Evolutionary conservation across 2,113 vertebrate genomes (phyloP).

Genomic region (Lucifuga dentata): DNA sequence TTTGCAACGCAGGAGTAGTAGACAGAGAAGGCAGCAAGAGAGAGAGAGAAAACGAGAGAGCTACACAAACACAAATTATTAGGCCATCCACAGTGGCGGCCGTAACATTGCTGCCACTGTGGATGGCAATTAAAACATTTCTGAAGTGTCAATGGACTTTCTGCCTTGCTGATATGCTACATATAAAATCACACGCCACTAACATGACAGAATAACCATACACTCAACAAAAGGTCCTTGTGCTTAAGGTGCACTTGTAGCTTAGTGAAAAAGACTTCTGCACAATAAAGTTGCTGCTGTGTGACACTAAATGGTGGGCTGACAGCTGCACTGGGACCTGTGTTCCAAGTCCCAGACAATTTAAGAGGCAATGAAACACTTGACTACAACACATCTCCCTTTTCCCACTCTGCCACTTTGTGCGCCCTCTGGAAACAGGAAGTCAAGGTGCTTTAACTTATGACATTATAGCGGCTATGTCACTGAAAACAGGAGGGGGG

Average conservation of each 20-base stretch:
- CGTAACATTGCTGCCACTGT: no score
- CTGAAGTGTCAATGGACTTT: constrained; percentile 6
- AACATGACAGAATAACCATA: background rate
- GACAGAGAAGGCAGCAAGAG: no score
- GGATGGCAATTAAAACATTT: no score
- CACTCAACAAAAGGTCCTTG: constrained; percentile 44
- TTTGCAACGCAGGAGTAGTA: no score
- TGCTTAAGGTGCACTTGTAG: constrained; percentile 54
- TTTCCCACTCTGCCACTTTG: constrained; percentile 23
- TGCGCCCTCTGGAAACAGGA: constrained; percentile 45
- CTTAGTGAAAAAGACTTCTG: constrained; percentile 18
- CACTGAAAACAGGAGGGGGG: constrained; percentile 63
- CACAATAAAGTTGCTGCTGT: constrained; percentile 27
- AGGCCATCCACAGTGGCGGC: no score
- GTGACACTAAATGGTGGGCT: constrained; percentile 48
- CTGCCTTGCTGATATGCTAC: constrained; percentile 14
- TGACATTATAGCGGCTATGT: constrained; percentile 49
- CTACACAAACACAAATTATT: no score
- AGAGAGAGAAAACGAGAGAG: no score
- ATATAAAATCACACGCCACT: constrained; percentile 15
- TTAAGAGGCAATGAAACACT: constrained; percentile 72
- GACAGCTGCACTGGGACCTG: constrained; percentile 26
- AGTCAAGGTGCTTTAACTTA: constrained; percentile 66
- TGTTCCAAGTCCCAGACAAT: constrained; percentile 45
- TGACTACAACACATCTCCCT: constrained; percentile 51